Percentiles rank a stretch among this genome's conserved stretches.
These are phyloP conservation scores for Platanista minor DNA, from an alignment of 2,113 vertebrate species.

Conservation along the genomic window DNA sequence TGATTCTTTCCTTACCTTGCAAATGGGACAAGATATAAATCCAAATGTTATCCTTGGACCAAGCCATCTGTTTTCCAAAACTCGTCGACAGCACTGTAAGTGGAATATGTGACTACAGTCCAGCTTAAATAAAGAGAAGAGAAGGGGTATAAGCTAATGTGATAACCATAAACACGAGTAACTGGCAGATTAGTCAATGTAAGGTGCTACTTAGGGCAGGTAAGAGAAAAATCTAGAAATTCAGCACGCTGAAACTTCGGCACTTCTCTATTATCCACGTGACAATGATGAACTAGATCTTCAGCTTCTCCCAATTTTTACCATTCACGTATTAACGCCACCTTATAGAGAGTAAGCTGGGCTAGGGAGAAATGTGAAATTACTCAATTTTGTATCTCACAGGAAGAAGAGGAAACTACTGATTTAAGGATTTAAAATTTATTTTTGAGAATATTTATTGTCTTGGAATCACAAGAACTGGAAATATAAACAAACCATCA, in stretches of 20 bases:
- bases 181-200: background rate
- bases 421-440: background rate
- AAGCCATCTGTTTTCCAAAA: conserved; percentile 98
- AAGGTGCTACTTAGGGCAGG: background rate
- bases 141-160: background rate
- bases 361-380: background rate
- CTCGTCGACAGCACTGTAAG: conserved; percentile 95
- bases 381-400: background rate
- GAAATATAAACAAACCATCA: background rate
- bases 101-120: conserved; percentile 99
- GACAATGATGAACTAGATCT: background rate
- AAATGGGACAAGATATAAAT: conserved; percentile 99
- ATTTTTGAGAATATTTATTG: conserved; percentile 11
- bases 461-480: background rate
- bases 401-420: conserved; percentile 18
- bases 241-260: background rate
- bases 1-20: conserved; percentile 87
- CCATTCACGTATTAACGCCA: background rate
- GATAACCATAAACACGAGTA: background rate
- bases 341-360: background rate
- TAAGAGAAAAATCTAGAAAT: background rate
- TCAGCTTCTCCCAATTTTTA: background rate
- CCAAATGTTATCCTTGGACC: conserved; percentile 98
- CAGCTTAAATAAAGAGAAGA: conserved; percentile 83
- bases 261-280: background rate